Conservation (phyloP, 1,140 invertebrate genomes). For the Drosophila ananassae region DNA sequence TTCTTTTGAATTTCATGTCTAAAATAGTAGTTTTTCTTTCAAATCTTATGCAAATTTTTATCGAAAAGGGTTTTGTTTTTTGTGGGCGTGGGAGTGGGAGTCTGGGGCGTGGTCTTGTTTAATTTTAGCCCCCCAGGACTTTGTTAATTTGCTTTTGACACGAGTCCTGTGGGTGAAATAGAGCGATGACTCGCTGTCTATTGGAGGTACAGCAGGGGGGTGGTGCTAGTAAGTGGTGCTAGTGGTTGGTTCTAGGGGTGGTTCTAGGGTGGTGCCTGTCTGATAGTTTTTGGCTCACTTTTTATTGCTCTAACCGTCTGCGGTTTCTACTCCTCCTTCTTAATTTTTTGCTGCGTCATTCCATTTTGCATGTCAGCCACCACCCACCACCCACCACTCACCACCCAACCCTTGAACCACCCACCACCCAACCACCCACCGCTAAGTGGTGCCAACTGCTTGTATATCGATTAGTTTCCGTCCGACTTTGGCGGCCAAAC, state of each 20-base stretch:
- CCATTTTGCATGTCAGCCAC: slow-evolving; percentile 4
- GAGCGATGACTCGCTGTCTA: slow-evolving; percentile 26
- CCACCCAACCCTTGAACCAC: not conserved
- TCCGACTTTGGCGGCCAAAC: slow-evolving; percentile 36
- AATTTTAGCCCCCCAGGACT: slow-evolving; percentile 30
- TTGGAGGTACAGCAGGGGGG: not conserved
- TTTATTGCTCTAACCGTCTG: slow-evolving; percentile 24
- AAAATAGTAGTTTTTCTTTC: not conserved
- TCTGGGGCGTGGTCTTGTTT: slow-evolving; percentile 15
- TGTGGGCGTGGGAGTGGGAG: not conserved
- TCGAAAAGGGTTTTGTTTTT: not conserved
- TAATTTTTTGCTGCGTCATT: slow-evolving; percentile 14
- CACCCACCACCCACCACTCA: not conserved
- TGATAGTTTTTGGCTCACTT: slow-evolving; percentile 5
- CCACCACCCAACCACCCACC: not conserved
- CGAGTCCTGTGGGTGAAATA: not conserved
- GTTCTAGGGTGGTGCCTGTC: no score
- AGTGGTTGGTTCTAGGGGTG: not conserved
- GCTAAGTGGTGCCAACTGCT: slow-evolving; percentile 49
- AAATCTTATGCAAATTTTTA: not conserved
- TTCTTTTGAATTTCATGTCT: not conserved
- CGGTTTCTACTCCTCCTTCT: not conserved
- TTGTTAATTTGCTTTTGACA: slow-evolving; percentile 40
- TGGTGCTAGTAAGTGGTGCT: no score
- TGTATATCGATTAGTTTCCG: slow-evolving; percentile 63